phyloP scores from a whole-genome alignment of 2,113 vertebrate genomes.

The Ophiodon elongatus region DNA sequence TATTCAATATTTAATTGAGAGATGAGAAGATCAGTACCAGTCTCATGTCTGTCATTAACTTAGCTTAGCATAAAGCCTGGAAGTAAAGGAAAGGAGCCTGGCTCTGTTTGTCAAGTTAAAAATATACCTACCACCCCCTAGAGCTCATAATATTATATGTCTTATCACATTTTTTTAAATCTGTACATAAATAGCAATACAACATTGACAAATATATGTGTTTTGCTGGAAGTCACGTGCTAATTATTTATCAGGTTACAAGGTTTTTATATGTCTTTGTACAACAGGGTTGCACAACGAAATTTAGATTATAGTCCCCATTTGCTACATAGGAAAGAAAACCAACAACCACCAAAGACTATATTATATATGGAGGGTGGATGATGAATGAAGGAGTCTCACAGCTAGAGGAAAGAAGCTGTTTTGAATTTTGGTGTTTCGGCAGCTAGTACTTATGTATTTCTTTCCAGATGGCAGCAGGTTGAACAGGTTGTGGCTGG shows the following conservation, averaged over 20 bases:
- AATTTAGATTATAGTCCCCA: neutral
- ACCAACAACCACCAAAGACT: neutral
- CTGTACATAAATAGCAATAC: neutral
- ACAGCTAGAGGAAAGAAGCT: neutral
- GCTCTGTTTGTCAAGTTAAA: neutral
- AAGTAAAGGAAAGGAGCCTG: neutral
- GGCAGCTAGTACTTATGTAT: neutral
- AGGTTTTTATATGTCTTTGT: neutral
- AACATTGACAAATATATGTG: too few relatives aligned
- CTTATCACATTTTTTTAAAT: neutral
- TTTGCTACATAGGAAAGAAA: neutral
- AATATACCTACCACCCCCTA: neutral
- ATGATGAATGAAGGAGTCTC: neutral
- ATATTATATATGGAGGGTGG: neutral
- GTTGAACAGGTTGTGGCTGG: neutral
- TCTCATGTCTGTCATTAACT: neutral
- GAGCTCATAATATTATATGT: too few relatives aligned
- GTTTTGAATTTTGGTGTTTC: neutral
- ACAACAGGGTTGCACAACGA: neutral
- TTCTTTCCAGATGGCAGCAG: neutral
- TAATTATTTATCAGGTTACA: neutral
- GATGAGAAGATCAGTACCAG: neutral
- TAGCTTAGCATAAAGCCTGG: neutral
- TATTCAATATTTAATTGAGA: neutral
- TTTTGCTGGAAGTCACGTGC: neutral